Conservation (phyloP, 2,113 vertebrate species). For the Paradisaea rubra region DNA sequence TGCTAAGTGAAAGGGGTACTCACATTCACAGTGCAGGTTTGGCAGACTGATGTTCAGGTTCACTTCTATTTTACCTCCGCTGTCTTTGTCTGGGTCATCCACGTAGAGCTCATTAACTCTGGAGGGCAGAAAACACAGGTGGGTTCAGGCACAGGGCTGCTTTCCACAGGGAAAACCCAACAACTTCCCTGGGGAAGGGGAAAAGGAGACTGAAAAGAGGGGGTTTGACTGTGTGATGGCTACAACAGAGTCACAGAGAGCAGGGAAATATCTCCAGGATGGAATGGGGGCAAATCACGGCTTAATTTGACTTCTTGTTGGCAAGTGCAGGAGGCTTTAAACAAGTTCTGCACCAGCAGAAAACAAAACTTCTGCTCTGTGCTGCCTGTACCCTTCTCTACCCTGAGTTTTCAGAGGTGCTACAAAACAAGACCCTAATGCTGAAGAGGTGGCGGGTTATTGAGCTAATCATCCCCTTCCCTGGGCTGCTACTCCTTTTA, state of each 20-base stretch:
- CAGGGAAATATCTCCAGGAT: neutral
- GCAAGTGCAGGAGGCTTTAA: neutral
- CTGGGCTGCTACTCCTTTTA: neutral
- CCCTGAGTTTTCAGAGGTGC: neutral
- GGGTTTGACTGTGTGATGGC: neutral
- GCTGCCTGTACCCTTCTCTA: neutral
- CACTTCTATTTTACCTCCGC: constrained; percentile 98
- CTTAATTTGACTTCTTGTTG: neutral
- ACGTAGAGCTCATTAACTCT: constrained; percentile 98
- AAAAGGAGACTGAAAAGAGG: neutral
- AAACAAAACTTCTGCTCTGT: neutral
- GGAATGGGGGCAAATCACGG: rapidly evolving
- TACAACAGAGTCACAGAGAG: neutral
- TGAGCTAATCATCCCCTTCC: neutral
- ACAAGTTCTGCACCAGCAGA: neutral
- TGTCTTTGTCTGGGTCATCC: constrained; percentile 97
- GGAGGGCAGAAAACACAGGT: constrained; percentile 33
- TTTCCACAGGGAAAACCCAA: neutral
- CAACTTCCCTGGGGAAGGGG: neutral
- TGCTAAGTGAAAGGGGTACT: constrained; percentile 68
- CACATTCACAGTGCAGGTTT: constrained; percentile 95
- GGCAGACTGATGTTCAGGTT: constrained; percentile 98
- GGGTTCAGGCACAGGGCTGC: neutral
- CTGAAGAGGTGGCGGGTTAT: neutral
- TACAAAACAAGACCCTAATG: neutral